Percentiles rank a stretch among this genome's conserved stretches.
These are phyloP conservation scores for Mesocentrotus franciscanus DNA, from an alignment of 53 echinoderm and acorn worm species.

Conservation along the genomic window DNA sequence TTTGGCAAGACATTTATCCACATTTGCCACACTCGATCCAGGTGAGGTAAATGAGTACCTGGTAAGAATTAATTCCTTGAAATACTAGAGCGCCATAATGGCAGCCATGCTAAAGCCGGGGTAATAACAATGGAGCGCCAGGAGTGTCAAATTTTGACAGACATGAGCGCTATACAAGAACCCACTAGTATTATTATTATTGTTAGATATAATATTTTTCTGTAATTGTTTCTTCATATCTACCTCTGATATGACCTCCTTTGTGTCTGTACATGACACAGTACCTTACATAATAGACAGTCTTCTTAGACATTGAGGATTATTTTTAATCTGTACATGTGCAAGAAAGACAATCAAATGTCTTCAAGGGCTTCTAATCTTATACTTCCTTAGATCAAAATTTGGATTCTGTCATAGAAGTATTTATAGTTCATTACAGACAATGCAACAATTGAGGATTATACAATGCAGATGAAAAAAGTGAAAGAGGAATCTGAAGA, in stretches of 20 bases:
- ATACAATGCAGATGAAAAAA: not conserved
- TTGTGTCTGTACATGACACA: not conserved
- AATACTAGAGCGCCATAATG: too few species aligned
- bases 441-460: conserved; percentile 25
- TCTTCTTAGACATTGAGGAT: not conserved
- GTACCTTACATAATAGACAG: not conserved
- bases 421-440: conserved; percentile 15
- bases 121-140: too few species aligned
- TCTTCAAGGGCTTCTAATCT: not conserved
- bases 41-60: too few species aligned
- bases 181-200: too few species aligned
- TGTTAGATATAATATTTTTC: too few species aligned
- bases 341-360: not conserved
- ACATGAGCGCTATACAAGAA: too few species aligned
- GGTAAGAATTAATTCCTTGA: too few species aligned
- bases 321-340: not conserved
- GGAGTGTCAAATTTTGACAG: too few species aligned
- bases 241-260: not conserved
- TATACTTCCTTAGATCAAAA: not conserved
- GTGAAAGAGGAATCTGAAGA: not conserved
- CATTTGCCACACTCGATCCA: too few species aligned
- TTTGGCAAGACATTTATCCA: too few species aligned
- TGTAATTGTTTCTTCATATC: not conserved
- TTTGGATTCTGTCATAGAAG: not conserved
- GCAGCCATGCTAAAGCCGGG: too few species aligned